Percentiles rank a stretch among this genome's conserved stretches.
These are phyloP conservation scores for Drosophila elegans DNA, from an alignment of 1,140 invertebrate genomes.

Conservation along the genomic window DNA sequence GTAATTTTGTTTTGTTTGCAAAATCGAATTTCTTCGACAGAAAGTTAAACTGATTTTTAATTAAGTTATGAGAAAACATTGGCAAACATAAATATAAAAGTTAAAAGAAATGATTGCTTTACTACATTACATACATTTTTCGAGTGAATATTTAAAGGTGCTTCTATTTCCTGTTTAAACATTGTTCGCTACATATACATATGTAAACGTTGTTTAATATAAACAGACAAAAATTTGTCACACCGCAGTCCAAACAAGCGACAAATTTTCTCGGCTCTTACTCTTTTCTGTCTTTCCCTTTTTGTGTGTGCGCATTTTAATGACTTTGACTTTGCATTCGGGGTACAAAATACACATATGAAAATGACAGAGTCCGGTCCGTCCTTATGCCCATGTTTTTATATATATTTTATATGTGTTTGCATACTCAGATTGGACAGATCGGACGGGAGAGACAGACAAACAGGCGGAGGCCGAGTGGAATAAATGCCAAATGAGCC, in stretches of 20 bases:
- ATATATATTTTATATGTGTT: constrained; percentile 14
- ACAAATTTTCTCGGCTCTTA: constrained; percentile 24
- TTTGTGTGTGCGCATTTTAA: constrained; percentile 37
- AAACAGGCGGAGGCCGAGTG: constrained; percentile 11
- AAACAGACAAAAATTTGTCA: constrained; percentile 40
- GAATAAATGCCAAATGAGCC: constrained; percentile 54
- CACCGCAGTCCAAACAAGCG: constrained; percentile 37
- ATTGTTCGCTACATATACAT: constrained; percentile 6
- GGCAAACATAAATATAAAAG: too few relatives aligned
- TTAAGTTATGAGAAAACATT: neutral
- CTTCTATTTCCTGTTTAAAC: constrained; percentile 16
- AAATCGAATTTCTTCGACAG: constrained; percentile 16
- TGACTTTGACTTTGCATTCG: constrained; percentile 34
- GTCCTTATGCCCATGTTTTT: constrained; percentile 3
- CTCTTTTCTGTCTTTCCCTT: neutral
- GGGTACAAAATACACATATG: neutral
- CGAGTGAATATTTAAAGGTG: neutral
- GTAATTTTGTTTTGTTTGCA: constrained; percentile 15
- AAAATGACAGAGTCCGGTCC: constrained; percentile 7
- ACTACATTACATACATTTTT: neutral
- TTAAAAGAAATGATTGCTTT: too few relatives aligned
- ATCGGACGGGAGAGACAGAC: neutral
- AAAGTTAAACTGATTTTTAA: neutral
- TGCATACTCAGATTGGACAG: constrained; percentile 1
- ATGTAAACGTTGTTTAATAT: constrained; percentile 31